Percentiles rank a stretch among this genome's conserved stretches.
phyloP scores from a whole-genome alignment of 2,113 vertebrate species.

The Hemicordylus capensis region DNA sequence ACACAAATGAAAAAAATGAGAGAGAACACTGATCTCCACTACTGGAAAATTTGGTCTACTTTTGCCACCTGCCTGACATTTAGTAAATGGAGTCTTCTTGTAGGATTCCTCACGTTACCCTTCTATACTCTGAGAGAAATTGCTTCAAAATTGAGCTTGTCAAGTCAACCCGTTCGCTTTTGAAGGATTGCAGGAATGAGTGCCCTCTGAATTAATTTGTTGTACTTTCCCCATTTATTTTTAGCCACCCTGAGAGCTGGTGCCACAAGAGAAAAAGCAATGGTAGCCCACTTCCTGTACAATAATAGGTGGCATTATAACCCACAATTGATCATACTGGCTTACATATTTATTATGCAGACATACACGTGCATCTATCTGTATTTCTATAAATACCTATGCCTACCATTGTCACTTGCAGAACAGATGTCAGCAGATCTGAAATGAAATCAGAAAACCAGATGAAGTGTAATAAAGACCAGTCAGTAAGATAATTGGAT shows the following conservation, averaged over 20 bases:
- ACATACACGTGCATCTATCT: neutral
- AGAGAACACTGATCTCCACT: too few relatives aligned
- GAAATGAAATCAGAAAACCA: constrained; percentile 33
- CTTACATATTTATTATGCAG: neutral
- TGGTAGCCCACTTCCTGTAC: neutral
- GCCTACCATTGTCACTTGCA: neutral
- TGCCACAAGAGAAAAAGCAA: neutral
- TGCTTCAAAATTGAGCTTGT: constrained; percentile 66
- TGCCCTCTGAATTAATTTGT: fast-evolving
- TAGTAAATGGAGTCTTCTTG: constrained; percentile 63
- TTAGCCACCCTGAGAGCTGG: constrained; percentile 28
- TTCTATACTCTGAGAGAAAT: constrained; percentile 51
- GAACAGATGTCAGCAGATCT: constrained; percentile 1
- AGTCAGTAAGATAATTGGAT: neutral
- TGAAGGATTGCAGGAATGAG: constrained; percentile 20
- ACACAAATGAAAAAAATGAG: too few relatives aligned
- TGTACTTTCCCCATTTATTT: constrained; percentile 27
- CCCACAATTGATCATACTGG: neutral
- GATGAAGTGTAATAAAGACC: neutral
- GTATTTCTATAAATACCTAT: neutral
- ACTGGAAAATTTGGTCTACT: constrained; percentile 31
- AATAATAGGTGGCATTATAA: constrained; percentile 1
- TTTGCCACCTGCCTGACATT: constrained; percentile 53
- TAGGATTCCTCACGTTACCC: constrained; percentile 65
- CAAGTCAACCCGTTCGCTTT: constrained; percentile 51